These are phyloP conservation scores for Hiodon alosoides DNA, from an alignment of 2,113 vertebrate species.

Conservation along the genomic window DNA sequence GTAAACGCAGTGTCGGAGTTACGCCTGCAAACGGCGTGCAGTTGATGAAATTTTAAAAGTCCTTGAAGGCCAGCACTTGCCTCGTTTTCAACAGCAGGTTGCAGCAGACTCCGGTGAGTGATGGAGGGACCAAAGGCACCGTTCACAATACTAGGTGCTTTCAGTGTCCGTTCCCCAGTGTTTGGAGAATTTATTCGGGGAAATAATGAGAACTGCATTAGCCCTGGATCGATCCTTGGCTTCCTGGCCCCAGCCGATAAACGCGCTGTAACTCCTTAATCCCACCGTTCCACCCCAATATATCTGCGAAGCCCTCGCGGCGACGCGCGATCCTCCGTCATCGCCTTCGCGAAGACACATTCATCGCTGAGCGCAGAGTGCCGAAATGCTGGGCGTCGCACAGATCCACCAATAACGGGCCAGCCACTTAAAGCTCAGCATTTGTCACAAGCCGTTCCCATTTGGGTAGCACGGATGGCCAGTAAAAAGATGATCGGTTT, in stretches of 20 bases:
- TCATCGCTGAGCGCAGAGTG: too few relatives aligned
- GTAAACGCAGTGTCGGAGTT: constrained; percentile 43
- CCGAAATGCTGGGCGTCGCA: too few relatives aligned
- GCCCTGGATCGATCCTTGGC: constrained; percentile 33
- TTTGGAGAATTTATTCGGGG: constrained; percentile 35
- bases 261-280: constrained; percentile 29
- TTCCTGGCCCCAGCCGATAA: constrained; percentile 24
- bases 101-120: constrained; percentile 27
- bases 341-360: too few relatives aligned
- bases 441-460: too few relatives aligned
- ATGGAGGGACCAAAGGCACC: constrained; percentile 35
- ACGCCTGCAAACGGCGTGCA: not conserved
- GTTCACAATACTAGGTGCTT: constrained; percentile 36
- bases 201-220: constrained; percentile 44
- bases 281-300: constrained; percentile 32
- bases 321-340: too few relatives aligned
- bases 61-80: constrained; percentile 38
- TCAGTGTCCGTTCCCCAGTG: constrained; percentile 31
- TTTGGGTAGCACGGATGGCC: too few relatives aligned
- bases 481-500: too few relatives aligned
- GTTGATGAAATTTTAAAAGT: constrained; percentile 17
- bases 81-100: constrained; percentile 31
- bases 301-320: constrained; percentile 19
- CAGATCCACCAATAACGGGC: too few relatives aligned
- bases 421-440: too few relatives aligned